Evolutionary conservation across 1,140 invertebrate species (phyloP), one percentile per base, ranked within the genome.

Genomic region (Formica exsecta): DNA sequence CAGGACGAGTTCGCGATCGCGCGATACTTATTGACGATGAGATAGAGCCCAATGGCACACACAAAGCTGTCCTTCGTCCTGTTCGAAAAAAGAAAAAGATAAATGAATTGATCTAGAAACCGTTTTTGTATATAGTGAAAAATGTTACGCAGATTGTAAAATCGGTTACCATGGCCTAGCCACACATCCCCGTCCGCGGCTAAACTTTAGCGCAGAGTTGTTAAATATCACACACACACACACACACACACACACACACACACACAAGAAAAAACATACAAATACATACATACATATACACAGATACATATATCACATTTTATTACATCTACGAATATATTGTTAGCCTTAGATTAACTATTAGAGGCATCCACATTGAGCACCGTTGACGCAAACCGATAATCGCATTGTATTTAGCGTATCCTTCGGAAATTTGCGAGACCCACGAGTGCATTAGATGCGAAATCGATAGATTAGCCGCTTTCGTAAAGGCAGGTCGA

Each of bases 381-480:
- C 89, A 89, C 88, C n/a, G 76, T 89, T 90, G 48, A 79, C 32
- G 64, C 59, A 88, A 87, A 73, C 22, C 79, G 75, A 77, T 87
- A 61, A 89, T 85, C 66, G 81, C 80, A 79, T 87, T 70, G 65
- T 90, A 90, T 65, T 65, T 90, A 90, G 89, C 70, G 80, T 77
- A 57, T 64, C 86, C 88, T 80, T 86, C 62, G 81, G 64, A 65
- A 85, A 87, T 54, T 81, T 71, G 86, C 91, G 68, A 88, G 51
- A 86, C 44, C 0, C 48, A 88, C 80, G 57, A 74, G 51, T 81
- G 86, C 77, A 89, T 86, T 92, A 92, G 86, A 91, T 71, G 85
- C 80, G 71, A 92, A 92, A 73, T 86, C 86, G 79, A 91, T 92
- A 90, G 88, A 87, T 90, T 92, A 92, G 88, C 70, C 83, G 91